Evolutionary conservation across 2,113 vertebrate genomes (phyloP).

Genomic region (Pelodiscus sinensis): DNA sequence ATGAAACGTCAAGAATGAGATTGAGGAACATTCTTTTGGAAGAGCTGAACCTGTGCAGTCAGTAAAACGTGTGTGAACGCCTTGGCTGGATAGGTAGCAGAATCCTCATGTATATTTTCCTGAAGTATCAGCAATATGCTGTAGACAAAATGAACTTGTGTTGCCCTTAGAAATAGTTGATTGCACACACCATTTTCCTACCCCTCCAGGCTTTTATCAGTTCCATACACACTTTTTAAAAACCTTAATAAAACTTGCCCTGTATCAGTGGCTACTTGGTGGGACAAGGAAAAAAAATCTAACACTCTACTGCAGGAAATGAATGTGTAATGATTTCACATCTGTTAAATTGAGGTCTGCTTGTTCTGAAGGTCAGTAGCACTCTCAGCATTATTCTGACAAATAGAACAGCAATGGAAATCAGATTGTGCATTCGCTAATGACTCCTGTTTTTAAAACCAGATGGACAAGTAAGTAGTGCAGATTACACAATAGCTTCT

Average conservation of each 20-base stretch:
- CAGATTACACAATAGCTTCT: constrained; percentile 39
- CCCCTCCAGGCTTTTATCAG: not conserved
- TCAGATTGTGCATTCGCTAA: constrained; percentile 31
- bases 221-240: not conserved
- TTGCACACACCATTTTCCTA: not conserved
- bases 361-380: constrained; percentile 14
- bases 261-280: constrained; percentile 22
- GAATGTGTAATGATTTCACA: constrained; percentile 33
- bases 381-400: constrained; percentile 25
- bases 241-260: constrained; percentile 33
- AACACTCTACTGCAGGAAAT: constrained; percentile 64
- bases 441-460: not conserved
- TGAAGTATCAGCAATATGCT: not conserved
- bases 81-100: not conserved
- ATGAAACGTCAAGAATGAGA: not conserved
- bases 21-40: not conserved
- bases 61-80: not conserved
- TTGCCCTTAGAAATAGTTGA: not conserved
- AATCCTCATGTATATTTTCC: not conserved
- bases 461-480: constrained; percentile 4
- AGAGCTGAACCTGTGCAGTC: not conserved
- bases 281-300: constrained; percentile 37
- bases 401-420: constrained; percentile 48
- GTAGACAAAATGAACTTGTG: not conserved
- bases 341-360: constrained; percentile 45